phyloP scores from a whole-genome alignment of 92 coral and sea anemone species.

The Paramuricea clavata region DNA sequence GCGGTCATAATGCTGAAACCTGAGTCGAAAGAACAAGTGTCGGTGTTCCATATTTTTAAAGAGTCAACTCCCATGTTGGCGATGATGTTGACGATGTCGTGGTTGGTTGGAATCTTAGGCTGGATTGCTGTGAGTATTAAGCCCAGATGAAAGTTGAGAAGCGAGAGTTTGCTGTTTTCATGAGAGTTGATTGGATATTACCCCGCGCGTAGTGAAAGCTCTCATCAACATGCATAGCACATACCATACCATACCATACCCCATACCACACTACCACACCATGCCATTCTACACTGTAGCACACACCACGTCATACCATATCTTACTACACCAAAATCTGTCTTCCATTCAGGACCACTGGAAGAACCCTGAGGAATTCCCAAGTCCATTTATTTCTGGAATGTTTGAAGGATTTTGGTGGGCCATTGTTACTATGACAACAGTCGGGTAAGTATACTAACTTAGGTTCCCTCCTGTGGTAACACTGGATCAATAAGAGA shows the following conservation, averaged over 20 bases:
- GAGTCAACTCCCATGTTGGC: background rate
- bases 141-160: too few relatives aligned
- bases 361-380: conserved; percentile 88
- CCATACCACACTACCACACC: too few relatives aligned
- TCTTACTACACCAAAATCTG: background rate
- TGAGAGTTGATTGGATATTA: too few relatives aligned
- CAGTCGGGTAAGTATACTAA: conserved; percentile 74
- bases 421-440: conserved; percentile 97
- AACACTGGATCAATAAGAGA: too few relatives aligned
- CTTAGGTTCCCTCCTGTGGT: background rate
- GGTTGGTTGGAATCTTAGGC: conserved; percentile 12
- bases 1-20: background rate
- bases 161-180: too few relatives aligned
- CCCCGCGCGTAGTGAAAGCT: too few relatives aligned
- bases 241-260: too few relatives aligned
- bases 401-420: conserved; percentile 99
- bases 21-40: background rate
- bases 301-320: too few relatives aligned
- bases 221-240: too few relatives aligned
- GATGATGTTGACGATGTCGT: background rate
- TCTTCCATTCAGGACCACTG: conserved; percentile 74
- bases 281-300: too few relatives aligned
- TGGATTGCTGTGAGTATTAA: background rate
- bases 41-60: background rate
- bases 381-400: conserved; percentile 92